phyloP scores from a whole-genome alignment of 2,797 vertebrate species.

The Syndactyla subalaris region DNA sequence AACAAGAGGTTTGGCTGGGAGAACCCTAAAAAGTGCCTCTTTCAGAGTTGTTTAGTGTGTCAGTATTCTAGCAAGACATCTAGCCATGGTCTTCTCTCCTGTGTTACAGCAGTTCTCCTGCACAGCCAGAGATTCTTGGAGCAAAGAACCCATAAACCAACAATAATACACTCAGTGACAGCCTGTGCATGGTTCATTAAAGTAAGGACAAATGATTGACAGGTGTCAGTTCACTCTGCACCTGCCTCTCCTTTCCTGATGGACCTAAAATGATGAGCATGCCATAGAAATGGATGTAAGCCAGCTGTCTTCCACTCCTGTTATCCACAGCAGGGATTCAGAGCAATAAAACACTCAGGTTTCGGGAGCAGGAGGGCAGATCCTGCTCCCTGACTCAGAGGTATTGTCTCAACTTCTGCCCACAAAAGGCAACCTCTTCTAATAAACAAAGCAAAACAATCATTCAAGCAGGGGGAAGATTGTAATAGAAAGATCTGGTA shows the following conservation, averaged over 20 bases:
- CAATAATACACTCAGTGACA: not conserved
- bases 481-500: not conserved
- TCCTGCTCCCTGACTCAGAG: not conserved
- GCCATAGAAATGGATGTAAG: not conserved
- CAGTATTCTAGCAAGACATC: not conserved
- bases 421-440: not conserved
- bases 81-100: not conserved
- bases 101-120: not conserved
- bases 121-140: not conserved
- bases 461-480: not conserved
- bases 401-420: not conserved
- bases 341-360: not conserved
- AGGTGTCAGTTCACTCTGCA: not conserved
- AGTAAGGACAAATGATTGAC: not conserved
- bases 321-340: not conserved
- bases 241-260: not conserved
- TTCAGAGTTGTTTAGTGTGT: not conserved
- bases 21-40: not conserved
- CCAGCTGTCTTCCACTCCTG: not conserved
- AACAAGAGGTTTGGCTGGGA: not conserved
- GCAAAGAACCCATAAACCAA: not conserved
- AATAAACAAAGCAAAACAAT: not conserved
- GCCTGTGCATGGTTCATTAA: not conserved
- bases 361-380: not conserved
- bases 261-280: not conserved